Evolutionary conservation across 2,113 vertebrate species (phyloP), one percentile per base, ranked within the genome.

Genomic region (Megalops atlanticus): DNA sequence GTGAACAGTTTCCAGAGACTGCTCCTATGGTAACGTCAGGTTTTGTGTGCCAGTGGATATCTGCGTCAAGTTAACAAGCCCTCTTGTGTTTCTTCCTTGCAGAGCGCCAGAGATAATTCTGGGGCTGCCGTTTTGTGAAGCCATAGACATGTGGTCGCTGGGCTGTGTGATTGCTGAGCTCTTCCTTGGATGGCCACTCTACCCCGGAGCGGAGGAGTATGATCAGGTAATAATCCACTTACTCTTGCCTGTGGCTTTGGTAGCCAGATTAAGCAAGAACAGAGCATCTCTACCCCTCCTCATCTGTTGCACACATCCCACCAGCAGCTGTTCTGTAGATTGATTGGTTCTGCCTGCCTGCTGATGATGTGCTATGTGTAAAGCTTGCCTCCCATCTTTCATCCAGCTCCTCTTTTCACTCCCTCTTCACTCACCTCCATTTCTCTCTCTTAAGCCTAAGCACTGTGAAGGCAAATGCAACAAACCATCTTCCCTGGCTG

Each of bases 21-120:
- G 43, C 6, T 45, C 43, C 14, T 45, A n/a, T n/a, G n/a, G n/a
- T n/a, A 64, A n/a, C 10, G 58, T 31, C 31, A 24, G 12, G n/a
- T 64, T 64, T 64, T 24, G 2, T 31, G 18, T 64, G 7, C 31
- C 58, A n/a, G n/a, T 64, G 21, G 52, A 52, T 3, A n/a, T 58
- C 8, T 2, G 52, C 18, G 5, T 58, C 24, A 18, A n/a, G 14
- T 45, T 45, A 14, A 45, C 43, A 45, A 10, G 14, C 43, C 43
- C 15, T 69, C 68, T 4, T 86, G 24, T 87, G 84, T 14, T 33
- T 71, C 64, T 15, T 71, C 69, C 69, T 94, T 92, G 68, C 90
- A 96, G 95, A 93, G 95, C 95, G 90, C 95, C 95, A 79, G 95
- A 96, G 90, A 95, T 96, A 87, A 96, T 96, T 91, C 92, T 96